Percentiles rank a stretch among this genome's conserved stretches.
Conservation (phyloP, 2,888 invertebrate species). For the Orgyia antiqua region DNA sequence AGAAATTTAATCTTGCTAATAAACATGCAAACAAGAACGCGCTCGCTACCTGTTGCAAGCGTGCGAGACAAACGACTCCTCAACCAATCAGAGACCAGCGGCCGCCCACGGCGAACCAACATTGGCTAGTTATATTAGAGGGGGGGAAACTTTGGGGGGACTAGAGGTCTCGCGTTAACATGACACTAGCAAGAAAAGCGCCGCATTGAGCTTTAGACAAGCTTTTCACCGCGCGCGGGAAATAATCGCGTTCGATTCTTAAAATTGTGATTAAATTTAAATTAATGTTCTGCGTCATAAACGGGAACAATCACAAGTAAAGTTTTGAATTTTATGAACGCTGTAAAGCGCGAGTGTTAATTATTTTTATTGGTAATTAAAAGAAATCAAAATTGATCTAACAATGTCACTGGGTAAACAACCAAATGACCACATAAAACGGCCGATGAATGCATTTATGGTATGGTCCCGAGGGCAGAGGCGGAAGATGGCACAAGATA, state of each 20-base stretch:
- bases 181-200: slow-evolving; percentile 72
- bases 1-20: slow-evolving; percentile 74
- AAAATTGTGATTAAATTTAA: slow-evolving; percentile 7
- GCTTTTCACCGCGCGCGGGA: slow-evolving; percentile 69
- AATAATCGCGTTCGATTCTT: slow-evolving; percentile 26
- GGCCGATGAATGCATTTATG: slow-evolving; percentile 97
- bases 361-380: slow-evolving; percentile 14
- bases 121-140: slow-evolving; percentile 50
- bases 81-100: slow-evolving; percentile 64
- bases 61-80: slow-evolving; percentile 58
- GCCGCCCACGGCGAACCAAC: slow-evolving; percentile 61
- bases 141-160: slow-evolving; percentile 44
- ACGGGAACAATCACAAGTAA: slow-evolving; percentile 7
- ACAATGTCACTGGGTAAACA: slow-evolving; percentile 67
- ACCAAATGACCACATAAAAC: slow-evolving; percentile 88
- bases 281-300: slow-evolving; percentile 1
- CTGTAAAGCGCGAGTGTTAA: slow-evolving; percentile 12
- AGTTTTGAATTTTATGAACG: slow-evolving; percentile 19
- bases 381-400: slow-evolving; percentile 26
- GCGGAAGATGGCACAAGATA: slow-evolving; percentile 95
- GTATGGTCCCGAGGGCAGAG: slow-evolving; percentile 94
- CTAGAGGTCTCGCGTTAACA: slow-evolving; percentile 54
- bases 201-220: slow-evolving; percentile 73
- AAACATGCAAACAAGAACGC: slow-evolving; percentile 75
- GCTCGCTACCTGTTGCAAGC: slow-evolving; percentile 77